These are phyloP conservation scores for Ictalurus punctatus DNA, from an alignment of 2,113 vertebrate genomes.

Conservation along the genomic window DNA sequence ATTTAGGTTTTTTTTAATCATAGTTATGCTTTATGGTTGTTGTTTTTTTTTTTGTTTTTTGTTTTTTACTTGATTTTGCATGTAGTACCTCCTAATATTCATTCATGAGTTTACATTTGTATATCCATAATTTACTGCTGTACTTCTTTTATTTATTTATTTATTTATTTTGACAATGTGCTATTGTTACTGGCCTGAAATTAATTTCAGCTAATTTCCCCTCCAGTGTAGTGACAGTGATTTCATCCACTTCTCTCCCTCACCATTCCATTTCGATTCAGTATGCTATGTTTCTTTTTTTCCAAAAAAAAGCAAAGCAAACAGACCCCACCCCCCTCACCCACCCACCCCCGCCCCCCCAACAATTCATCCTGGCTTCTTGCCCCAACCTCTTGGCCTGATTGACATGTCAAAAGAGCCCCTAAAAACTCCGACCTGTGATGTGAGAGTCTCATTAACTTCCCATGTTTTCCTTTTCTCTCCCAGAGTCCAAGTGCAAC, in stretches of 20 bases:
- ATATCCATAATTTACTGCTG: neutral
- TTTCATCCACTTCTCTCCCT: neutral
- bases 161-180: neutral
- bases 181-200: neutral
- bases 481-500: constrained; percentile 56
- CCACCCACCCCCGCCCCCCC: too few species aligned
- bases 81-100: neutral
- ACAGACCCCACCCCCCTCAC: constrained; percentile 34
- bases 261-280: neutral
- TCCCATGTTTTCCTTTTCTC: constrained; percentile 56
- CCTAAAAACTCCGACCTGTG: constrained; percentile 46
- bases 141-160: neutral
- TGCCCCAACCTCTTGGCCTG: constrained; percentile 44
- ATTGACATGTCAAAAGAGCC: constrained; percentile 50
- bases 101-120: neutral
- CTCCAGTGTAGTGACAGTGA: neutral
- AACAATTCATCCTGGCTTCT: constrained; percentile 22
- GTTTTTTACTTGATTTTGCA: neutral
- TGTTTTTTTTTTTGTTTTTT: too few species aligned
- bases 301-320: constrained; percentile 37
- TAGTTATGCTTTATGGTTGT: neutral
- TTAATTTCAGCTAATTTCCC: neutral
- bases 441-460: constrained; percentile 65
- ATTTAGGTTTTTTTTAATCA: neutral
- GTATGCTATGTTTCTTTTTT: constrained; percentile 17